These are phyloP conservation scores for Tinamus major DNA, from an alignment of 2,797 vertebrate genomes.

Conservation along the genomic window DNA sequence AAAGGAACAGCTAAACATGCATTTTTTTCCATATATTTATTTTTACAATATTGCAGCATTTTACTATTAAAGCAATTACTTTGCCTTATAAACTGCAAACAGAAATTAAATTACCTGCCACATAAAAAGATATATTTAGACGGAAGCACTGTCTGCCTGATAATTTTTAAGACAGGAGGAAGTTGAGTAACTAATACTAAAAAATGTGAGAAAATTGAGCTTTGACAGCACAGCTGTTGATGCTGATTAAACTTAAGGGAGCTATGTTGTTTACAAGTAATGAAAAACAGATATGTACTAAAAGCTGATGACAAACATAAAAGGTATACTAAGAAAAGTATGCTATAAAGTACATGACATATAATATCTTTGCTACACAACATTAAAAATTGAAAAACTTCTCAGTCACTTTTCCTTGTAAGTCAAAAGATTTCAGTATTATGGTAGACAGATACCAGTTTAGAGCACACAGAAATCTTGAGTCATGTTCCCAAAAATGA, in stretches of 20 bases:
- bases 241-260: not conserved
- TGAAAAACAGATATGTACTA: not conserved
- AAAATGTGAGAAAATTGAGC: not conserved
- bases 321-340: not conserved
- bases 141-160: not conserved
- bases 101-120: not conserved
- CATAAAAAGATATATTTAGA: not conserved
- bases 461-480: not conserved
- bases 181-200: not conserved
- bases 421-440: not conserved
- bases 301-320: not conserved
- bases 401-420: not conserved
- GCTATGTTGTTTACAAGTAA: not conserved
- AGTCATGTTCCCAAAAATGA: not conserved
- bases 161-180: not conserved
- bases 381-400: not conserved
- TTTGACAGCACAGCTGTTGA: not conserved
- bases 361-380: not conserved
- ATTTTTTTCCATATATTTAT: not conserved
- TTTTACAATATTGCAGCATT: slow-evolving; percentile 14
- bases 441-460: not conserved
- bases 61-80: not conserved
- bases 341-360: not conserved
- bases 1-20: not conserved
- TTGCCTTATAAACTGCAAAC: not conserved